Base-by-base conservation (phyloP, 2,797 vertebrate genomes). In the Myotis pilosus region DNA sequence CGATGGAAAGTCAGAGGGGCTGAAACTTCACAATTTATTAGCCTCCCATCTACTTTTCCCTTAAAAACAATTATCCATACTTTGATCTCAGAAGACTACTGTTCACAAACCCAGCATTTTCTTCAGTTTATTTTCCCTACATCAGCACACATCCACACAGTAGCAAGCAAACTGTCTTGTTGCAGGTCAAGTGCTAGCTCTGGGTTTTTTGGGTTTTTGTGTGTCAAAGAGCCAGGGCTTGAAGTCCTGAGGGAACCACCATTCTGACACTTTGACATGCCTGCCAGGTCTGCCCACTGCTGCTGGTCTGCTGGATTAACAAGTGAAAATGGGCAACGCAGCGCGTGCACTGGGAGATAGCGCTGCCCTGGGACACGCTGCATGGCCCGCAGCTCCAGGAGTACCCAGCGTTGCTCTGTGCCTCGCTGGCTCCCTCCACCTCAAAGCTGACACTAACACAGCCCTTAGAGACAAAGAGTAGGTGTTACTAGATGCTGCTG, bases 371-470 rank as follows among this genome's bases (percentile, higher is more conserved):
- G 57, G 71, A 12, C 66, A 6, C 10, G 36, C 4, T 17, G 30
- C 17, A 23, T 0, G 41, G 28, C 4, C 25, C 30, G 33, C 10
- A 17, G 22, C 1, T 15, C 36, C 83, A 33, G 30, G 28, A 0
- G 25, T 28, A 11, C 57, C 0, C 0, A 3, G 33, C 12, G 13
- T 1, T n/a, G 44, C 78, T 33, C 11, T 4, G 30, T 17, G n/a
- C 9, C 33, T n/a, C 17, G 1, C 36, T 5, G 36, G 51, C 87
- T n/a, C 72, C 71, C 15, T 41, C 28, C 6, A 25, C 33, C 44
- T 38, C 47, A 11, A 23, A 36, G 15, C 79, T 4, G 33, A 68
- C 30, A 10, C 33, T 17, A 3, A 17, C n/a, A 23, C 20, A 38
- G 22, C 5, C 47, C 81, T 20, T 0, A 28, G 36, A 33, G 44